Evolutionary conservation across 92 coral and sea anemone species (phyloP).

Genomic region (Palythoa heliodiscus): DNA sequence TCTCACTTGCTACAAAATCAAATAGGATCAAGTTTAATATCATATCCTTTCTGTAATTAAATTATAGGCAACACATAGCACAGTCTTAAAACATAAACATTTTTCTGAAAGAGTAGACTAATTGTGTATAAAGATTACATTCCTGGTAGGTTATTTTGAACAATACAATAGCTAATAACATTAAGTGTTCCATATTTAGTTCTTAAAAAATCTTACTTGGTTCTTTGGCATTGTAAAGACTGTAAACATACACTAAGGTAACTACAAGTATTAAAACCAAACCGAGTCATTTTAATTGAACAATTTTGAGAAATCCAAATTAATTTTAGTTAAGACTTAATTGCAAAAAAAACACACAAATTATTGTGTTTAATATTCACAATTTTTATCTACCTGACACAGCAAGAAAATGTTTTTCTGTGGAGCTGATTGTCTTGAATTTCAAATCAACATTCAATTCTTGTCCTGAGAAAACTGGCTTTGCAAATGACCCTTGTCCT

Average conservation of each 20-base stretch:
- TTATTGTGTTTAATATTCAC: background rate
- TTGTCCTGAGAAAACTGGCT: background rate
- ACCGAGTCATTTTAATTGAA: too few relatives aligned
- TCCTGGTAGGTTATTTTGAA: too few relatives aligned
- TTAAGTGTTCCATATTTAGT: too few relatives aligned
- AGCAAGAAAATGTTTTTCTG: conserved; percentile 57
- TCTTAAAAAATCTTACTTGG: too few relatives aligned
- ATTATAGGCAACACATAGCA: background rate
- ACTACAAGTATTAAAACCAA: too few relatives aligned
- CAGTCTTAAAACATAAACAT: background rate
- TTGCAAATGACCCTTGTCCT: conserved; percentile 35
- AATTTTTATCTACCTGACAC: conserved; percentile 51
- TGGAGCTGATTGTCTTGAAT: conserved; percentile 55
- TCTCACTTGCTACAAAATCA: background rate
- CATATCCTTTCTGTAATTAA: background rate
- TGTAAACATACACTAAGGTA: too few relatives aligned
- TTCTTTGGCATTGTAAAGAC: too few relatives aligned
- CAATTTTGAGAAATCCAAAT: too few relatives aligned
- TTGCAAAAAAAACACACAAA: background rate
- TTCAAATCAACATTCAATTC: conserved; percentile 25
- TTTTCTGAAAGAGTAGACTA: too few relatives aligned
- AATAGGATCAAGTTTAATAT: background rate
- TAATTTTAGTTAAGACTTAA: background rate
- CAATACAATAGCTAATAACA: too few relatives aligned
- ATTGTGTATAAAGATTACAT: too few relatives aligned